Base-by-base conservation (phyloP, 1,140 invertebrate species). In the Euura lappo region DNA sequence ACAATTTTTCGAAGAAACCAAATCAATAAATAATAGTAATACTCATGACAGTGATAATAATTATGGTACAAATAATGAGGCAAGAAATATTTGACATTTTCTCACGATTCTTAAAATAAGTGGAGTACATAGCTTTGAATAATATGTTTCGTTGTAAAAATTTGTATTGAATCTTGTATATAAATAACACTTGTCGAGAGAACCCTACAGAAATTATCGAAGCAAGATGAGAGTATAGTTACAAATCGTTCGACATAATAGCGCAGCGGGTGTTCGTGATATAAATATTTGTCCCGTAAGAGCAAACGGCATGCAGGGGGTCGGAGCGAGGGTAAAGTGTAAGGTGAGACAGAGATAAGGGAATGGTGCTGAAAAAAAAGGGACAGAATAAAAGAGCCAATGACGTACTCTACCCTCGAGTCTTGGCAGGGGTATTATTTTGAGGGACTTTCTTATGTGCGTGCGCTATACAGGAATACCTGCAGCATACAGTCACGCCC, bases 251-350 rank as follows among this genome's bases (percentile, higher is more conserved):
- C 71, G 72, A 85, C 80, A 28, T 28, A 85, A 85, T 82, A 72
- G 76, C 80, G 44, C 83, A 78, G 77, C 80, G 76, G 84, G 83
- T 73, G 76, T 72, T 78, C 74, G 69, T 78, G 83, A 84, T 80
- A 83, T 85, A 85, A 86, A 86, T 85, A 85, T 86, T 86, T 86
- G 82, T 81, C 79, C 79, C 47, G 42, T 44, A 69, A 80, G 76
- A 77, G 78, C 65, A 43, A 51, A n/a, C 51, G 44, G 71, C 64
- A 45, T 65, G 45, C 69, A 28, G 28, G 79, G 71, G 74, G 72
- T 73, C 70, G 72, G 74, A 77, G 71, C 76, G 77, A 78, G 75
- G 28, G 28, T 28, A 28, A 28, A 28, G 28, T 28, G 28, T 28
- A 28, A 28, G 28, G 28, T 28, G 28, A 28, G 28, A 28, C 28